These are phyloP conservation scores for Aplochiton taeniatus DNA, from an alignment of 2,797 vertebrate species.

Conservation along the genomic window DNA sequence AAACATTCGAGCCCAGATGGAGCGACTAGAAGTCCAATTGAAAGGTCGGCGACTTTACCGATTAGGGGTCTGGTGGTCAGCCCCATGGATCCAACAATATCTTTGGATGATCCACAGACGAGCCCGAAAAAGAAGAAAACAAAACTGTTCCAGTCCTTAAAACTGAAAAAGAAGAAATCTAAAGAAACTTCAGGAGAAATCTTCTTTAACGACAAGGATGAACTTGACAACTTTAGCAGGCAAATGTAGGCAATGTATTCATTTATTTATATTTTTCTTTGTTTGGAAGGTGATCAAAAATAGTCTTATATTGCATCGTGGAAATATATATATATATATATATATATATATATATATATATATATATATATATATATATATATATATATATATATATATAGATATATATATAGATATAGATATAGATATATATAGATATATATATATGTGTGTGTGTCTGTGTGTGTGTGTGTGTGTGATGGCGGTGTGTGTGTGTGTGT, in stretches of 20 bases:
- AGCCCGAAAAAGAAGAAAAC: slow-evolving; percentile 55
- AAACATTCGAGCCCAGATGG: slow-evolving; percentile 37
- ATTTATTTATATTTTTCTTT: too few relatives aligned
- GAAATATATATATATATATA: too few relatives aligned
- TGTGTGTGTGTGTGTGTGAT: too few relatives aligned
- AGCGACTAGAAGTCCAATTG: background rate
- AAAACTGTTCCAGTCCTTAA: slow-evolving; percentile 39
- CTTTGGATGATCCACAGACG: background rate
- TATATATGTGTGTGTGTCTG: too few relatives aligned
- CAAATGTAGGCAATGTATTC: slow-evolving; percentile 35
- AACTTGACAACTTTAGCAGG: slow-evolving; percentile 46
- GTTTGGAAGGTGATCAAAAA: too few relatives aligned
- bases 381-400: too few relatives aligned
- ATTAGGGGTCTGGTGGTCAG: slow-evolving; percentile 8
- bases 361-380: too few relatives aligned
- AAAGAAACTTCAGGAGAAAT: slow-evolving; percentile 39
- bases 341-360: too few relatives aligned
- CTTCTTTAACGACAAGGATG: slow-evolving; percentile 45
- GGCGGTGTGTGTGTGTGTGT: too few relatives aligned
- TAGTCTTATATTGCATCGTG: too few relatives aligned
- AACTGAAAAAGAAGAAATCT: slow-evolving; percentile 49
- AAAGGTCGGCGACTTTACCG: background rate
- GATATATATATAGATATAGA: too few relatives aligned
- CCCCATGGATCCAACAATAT: slow-evolving; percentile 8
- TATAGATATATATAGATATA: too few relatives aligned